Conservation (phyloP, 2,888 invertebrate genomes). For the Strigamia transsilvanica region DNA sequence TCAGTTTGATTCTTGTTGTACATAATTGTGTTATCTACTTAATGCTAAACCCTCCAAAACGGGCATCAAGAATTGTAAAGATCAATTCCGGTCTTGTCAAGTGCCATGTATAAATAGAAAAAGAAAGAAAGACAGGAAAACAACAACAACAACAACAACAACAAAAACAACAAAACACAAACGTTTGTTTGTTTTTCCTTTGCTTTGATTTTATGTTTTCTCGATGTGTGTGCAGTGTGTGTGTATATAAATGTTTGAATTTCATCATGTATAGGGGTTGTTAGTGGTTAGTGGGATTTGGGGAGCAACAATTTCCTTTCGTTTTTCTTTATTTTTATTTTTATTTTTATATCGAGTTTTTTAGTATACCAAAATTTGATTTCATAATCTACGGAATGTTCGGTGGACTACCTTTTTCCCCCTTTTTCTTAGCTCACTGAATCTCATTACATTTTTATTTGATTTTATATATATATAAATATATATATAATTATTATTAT, state of each 20-base stretch:
- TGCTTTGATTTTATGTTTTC: neutral
- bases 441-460: neutral
- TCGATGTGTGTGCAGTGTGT: conserved; percentile 12
- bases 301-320: neutral
- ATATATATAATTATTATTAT: too few relatives aligned
- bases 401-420: neutral
- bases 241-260: conserved; percentile 35
- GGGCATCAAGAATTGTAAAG: neutral
- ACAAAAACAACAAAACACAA: too few relatives aligned
- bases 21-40: conserved; percentile 10
- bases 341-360: conserved; percentile 5
- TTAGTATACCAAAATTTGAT: conserved; percentile 11
- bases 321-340: neutral
- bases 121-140: too few relatives aligned
- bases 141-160: too few relatives aligned
- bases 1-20: neutral
- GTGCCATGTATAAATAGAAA: conserved; percentile 31
- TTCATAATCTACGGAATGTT: conserved; percentile 21
- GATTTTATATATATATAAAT: too few relatives aligned
- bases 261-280: conserved; percentile 22
- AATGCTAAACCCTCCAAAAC: neutral
- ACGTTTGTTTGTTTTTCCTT: neutral
- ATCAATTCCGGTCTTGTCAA: neutral
- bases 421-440: neutral
- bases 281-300: conserved; percentile 15